Conservation (phyloP, 2,888 invertebrate genomes). For the Drepana falcataria region DNA sequence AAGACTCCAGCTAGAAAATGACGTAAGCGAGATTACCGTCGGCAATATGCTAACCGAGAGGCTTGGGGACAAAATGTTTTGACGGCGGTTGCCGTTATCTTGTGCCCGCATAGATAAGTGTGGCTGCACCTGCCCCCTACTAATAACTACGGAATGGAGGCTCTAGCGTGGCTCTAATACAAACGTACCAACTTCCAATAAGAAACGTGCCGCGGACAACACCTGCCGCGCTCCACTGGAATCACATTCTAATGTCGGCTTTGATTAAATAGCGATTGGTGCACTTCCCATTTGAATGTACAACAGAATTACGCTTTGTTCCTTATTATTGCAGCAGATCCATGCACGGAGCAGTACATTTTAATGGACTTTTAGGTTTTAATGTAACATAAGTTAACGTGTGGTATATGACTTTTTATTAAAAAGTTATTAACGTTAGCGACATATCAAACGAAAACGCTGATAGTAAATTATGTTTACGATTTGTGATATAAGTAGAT, state of each 20-base stretch:
- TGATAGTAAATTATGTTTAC: no score
- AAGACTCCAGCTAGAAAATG: not conserved
- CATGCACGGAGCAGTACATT: not conserved
- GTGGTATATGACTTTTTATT: no score
- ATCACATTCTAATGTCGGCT: conserved; percentile 23
- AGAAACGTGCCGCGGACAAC: conserved; percentile 53
- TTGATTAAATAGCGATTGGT: conserved; percentile 16
- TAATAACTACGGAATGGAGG: conserved; percentile 63
- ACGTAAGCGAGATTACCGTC: not conserved
- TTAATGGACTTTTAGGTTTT: no score
- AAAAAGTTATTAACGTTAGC: no score
- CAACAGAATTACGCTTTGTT: conserved; percentile 1
- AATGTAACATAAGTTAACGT: no score
- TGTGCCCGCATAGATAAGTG: conserved; percentile 42
- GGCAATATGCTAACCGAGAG: not conserved
- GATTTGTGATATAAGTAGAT: no score
- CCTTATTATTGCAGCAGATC: not conserved
- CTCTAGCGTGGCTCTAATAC: conserved; percentile 44
- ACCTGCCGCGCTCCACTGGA: conserved; percentile 50
- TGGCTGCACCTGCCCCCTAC: conserved; percentile 58
- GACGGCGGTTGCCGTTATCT: conserved; percentile 42
- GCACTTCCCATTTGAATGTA: conserved; percentile 3
- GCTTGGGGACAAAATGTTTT: conserved; percentile 24
- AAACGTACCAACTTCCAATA: conserved; percentile 59
- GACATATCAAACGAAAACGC: no score